Evolutionary conservation across 2,888 invertebrate genomes (phyloP).

Genomic region (Trimorus sp.): DNA sequence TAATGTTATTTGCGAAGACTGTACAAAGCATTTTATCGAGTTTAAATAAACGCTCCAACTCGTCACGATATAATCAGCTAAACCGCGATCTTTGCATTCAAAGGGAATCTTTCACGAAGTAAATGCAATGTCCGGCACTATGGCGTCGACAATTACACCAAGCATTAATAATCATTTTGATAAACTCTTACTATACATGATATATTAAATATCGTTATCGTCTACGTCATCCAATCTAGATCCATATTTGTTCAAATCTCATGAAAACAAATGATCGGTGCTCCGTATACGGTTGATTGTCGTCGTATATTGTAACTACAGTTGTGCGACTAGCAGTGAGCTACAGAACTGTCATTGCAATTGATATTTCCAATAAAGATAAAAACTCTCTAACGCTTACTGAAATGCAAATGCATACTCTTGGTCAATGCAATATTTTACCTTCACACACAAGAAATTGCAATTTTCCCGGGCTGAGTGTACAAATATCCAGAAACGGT

Average conservation of each 20-base stretch:
- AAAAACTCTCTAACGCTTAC: conserved; percentile 4
- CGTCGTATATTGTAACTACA: conserved; percentile 10
- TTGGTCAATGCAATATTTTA: neutral
- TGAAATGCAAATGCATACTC: conserved; percentile 14
- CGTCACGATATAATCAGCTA: no score
- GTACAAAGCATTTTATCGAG: no score
- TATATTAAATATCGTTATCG: neutral
- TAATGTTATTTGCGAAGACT: no score
- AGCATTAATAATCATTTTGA: no score
- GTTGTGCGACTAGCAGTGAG: conserved; percentile 26
- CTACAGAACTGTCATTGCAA: conserved; percentile 13
- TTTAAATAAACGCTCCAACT: no score
- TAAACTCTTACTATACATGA: neutral
- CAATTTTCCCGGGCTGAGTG: no score
- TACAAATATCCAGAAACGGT: no score
- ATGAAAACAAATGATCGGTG: conserved; percentile 11
- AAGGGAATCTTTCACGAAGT: no score
- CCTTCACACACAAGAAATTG: no score
- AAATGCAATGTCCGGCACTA: no score
- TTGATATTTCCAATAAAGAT: neutral
- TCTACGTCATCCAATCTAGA: conserved; percentile 23
- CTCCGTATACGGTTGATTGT: neutral
- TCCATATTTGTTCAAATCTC: conserved; percentile 10
- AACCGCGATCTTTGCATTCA: no score
- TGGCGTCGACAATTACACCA: no score